These are phyloP conservation scores for Serrognathus titanus DNA, from an alignment of 2,888 invertebrate genomes.

Conservation along the genomic window DNA sequence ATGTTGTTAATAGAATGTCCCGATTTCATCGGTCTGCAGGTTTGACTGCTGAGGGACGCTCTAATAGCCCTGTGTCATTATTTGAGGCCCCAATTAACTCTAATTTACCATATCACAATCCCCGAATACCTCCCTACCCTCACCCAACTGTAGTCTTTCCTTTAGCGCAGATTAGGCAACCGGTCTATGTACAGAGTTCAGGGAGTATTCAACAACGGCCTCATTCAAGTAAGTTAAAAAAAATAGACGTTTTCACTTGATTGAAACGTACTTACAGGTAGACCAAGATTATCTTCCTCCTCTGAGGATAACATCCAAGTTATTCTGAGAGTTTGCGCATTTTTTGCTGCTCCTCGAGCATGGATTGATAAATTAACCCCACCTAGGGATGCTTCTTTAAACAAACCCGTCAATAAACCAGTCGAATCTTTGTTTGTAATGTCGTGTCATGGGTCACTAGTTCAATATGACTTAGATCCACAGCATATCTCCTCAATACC, in stretches of 20 bases:
- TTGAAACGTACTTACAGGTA: constrained; percentile 43
- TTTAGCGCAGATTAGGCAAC: constrained; percentile 81
- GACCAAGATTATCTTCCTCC: constrained; percentile 66
- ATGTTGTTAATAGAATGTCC: constrained; percentile 91
- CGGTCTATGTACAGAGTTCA: constrained; percentile 52
- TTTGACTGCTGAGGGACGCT: constrained; percentile 65
- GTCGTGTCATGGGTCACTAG: constrained; percentile 81
- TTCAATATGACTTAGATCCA: constrained; percentile 86
- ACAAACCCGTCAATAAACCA: constrained; percentile 53
- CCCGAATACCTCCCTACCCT: constrained; percentile 87
- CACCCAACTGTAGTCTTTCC: constrained; percentile 77
- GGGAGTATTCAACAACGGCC: constrained; percentile 52
- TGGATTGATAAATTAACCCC: constrained; percentile 55
- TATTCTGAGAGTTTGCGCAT: constrained; percentile 74
- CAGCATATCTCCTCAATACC: constrained; percentile 64
- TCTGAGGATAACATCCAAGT: constrained; percentile 66
- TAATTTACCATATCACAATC: constrained; percentile 76
- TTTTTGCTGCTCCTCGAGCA: constrained; percentile 72
- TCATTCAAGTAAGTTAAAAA: constrained; percentile 48
- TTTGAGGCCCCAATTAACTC: constrained; percentile 43
- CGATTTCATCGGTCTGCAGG: constrained; percentile 95
- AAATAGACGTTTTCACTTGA: too few species aligned
- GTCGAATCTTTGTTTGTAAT: constrained; percentile 86
- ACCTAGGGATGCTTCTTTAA: constrained; percentile 36
- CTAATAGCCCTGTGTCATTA: constrained; percentile 65